Conservation (phyloP, 2,113 vertebrate species). For the Corapipo altera region DNA sequence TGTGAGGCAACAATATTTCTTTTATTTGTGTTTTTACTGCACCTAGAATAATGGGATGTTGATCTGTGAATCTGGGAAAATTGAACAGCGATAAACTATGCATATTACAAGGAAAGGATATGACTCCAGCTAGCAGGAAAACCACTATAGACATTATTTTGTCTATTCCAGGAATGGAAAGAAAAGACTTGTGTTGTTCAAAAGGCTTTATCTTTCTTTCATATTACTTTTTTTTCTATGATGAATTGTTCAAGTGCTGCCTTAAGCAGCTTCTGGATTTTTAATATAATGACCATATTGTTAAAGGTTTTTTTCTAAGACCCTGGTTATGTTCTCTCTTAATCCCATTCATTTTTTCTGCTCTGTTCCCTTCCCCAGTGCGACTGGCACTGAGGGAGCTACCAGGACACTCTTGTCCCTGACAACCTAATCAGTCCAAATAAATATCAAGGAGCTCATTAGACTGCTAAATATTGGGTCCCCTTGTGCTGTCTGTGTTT, state of each 20-base stretch:
- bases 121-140: background rate
- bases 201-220: constrained; percentile 9
- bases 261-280: constrained; percentile 2
- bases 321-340: background rate
- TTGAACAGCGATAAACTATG: background rate
- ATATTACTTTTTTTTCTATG: background rate
- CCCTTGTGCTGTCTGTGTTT: background rate
- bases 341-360: background rate
- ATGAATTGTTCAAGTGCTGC: background rate
- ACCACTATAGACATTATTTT: background rate
- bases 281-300: background rate
- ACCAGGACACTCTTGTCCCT: background rate
- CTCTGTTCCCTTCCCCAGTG: background rate
- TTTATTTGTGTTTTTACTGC: background rate
- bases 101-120: background rate
- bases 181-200: background rate
- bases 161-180: background rate
- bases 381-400: background rate
- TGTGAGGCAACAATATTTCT: background rate
- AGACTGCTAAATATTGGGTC: background rate
- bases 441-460: background rate
- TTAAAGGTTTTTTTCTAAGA: background rate
- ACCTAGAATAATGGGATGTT: background rate
- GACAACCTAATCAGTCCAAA: background rate
- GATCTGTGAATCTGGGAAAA: background rate